These are phyloP conservation scores for Eupsilia transversa DNA, from an alignment of 2,888 invertebrate genomes.

Conservation along the genomic window DNA sequence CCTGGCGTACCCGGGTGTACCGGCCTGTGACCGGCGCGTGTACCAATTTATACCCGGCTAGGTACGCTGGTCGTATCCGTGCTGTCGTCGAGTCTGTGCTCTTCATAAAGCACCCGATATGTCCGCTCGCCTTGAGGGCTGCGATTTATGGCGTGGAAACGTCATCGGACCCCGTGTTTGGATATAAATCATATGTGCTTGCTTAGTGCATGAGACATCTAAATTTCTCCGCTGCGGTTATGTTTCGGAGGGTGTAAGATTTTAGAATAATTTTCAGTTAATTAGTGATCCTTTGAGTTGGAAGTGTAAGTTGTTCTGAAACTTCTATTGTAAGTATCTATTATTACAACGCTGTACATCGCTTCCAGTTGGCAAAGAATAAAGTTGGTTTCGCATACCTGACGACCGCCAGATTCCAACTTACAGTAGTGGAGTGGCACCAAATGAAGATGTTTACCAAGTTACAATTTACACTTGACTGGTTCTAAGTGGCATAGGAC, in stretches of 20 bases:
- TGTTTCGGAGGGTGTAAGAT: slow-evolving; percentile 72
- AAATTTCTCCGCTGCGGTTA: slow-evolving; percentile 73
- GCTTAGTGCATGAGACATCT: slow-evolving; percentile 84
- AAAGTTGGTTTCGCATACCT: background rate
- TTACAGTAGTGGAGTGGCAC: too few relatives aligned
- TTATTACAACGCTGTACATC: background rate
- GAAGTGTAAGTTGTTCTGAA: too few relatives aligned
- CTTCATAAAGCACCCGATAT: slow-evolving; percentile 88
- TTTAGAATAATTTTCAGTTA: slow-evolving; percentile 36
- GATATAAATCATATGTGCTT: slow-evolving; percentile 88
- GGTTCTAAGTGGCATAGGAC: too few relatives aligned
- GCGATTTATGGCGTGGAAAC: slow-evolving; percentile 90
- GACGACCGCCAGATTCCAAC: background rate
- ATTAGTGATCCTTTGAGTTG: background rate
- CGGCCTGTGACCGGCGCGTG: slow-evolving; percentile 77
- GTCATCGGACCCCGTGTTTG: slow-evolving; percentile 87
- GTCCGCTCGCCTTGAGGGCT: slow-evolving; percentile 87
- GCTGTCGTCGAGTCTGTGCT: slow-evolving; percentile 84
- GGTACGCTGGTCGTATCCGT: slow-evolving; percentile 77
- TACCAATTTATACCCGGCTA: slow-evolving; percentile 71
- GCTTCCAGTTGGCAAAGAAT: background rate
- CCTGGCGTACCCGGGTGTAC: slow-evolving; percentile 76
- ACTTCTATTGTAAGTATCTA: background rate
- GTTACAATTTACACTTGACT: too few relatives aligned
- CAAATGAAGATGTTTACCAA: too few relatives aligned